Conservation (phyloP, 2,888 invertebrate species). For the Allophyes oxyacanthae region DNA sequence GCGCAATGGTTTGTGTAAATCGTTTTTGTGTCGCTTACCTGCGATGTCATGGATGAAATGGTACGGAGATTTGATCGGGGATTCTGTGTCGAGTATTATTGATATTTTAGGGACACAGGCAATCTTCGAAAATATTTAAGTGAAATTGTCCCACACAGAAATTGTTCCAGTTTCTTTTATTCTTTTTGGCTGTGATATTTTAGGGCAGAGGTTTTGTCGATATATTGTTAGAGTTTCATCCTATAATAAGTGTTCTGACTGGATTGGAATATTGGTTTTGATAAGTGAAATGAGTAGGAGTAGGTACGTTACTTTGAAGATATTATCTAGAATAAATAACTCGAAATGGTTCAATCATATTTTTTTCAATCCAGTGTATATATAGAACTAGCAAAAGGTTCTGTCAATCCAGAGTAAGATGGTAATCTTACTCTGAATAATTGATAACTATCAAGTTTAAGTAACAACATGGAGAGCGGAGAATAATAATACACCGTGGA, state of each 20-base stretch:
- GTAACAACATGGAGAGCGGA: no score
- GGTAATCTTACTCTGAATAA: no score
- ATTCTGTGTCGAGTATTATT: constrained; percentile 36
- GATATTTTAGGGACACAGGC: constrained; percentile 38
- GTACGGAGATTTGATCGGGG: constrained; percentile 27
- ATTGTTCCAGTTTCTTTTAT: constrained; percentile 6
- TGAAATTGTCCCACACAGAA: constrained; percentile 5
- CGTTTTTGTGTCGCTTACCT: constrained; percentile 42
- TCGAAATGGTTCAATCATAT: no score
- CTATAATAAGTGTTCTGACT: background rate
- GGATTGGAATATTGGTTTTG: no score
- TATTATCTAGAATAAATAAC: no score
- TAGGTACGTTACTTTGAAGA: no score
- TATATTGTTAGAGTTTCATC: background rate
- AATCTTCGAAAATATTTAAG: constrained; percentile 31
- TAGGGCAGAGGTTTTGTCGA: background rate
- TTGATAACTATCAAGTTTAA: no score
- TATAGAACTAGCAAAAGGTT: no score
- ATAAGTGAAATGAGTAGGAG: no score
- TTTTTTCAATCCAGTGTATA: no score
- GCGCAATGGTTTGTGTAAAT: constrained; percentile 46
- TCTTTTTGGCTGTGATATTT: background rate
- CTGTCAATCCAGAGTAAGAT: no score
- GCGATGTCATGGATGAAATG: constrained; percentile 20
- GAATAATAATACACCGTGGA: no score